Percentiles rank a stretch among this genome's conserved stretches.
Evolutionary conservation across 2,888 invertebrate species (phyloP).

Genomic region (Apodemia duryi): DNA sequence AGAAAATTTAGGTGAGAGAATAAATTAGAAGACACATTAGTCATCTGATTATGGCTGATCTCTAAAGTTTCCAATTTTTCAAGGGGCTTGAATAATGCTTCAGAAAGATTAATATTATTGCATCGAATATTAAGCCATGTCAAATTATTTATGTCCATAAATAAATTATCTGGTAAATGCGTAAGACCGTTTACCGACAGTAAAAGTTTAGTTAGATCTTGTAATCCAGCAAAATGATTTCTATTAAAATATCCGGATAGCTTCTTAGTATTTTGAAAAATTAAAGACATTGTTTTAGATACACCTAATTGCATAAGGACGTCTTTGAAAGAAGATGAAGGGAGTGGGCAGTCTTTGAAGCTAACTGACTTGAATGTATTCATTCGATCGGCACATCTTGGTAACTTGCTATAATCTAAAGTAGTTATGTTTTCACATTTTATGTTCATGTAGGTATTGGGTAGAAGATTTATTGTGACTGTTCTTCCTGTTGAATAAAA

Average conservation of each 20-base stretch:
- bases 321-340: slow-evolving; percentile 68
- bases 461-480: slow-evolving; percentile 64
- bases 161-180: slow-evolving; percentile 80
- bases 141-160: slow-evolving; percentile 80
- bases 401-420: slow-evolving; percentile 65
- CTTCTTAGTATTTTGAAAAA: slow-evolving; percentile 76
- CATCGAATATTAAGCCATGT: slow-evolving; percentile 82
- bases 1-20: slow-evolving; percentile 82
- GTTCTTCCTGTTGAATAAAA: slow-evolving; percentile 46
- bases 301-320: slow-evolving; percentile 69
- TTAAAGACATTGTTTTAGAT: slow-evolving; percentile 70
- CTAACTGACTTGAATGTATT: slow-evolving; percentile 66
- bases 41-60: slow-evolving; percentile 83
- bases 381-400: slow-evolving; percentile 63
- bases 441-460: slow-evolving; percentile 63
- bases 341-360: slow-evolving; percentile 77
- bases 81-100: slow-evolving; percentile 76
- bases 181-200: slow-evolving; percentile 81
- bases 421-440: slow-evolving; percentile 63
- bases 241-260: slow-evolving; percentile 77
- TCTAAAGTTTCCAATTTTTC: slow-evolving; percentile 81
- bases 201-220: slow-evolving; percentile 73
- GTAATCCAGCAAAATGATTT: slow-evolving; percentile 79
- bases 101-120: slow-evolving; percentile 79
- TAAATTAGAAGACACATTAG: slow-evolving; percentile 77